These are phyloP conservation scores for Triplophysa tibetana DNA, from an alignment of 2,113 vertebrate genomes.

Conservation along the genomic window DNA sequence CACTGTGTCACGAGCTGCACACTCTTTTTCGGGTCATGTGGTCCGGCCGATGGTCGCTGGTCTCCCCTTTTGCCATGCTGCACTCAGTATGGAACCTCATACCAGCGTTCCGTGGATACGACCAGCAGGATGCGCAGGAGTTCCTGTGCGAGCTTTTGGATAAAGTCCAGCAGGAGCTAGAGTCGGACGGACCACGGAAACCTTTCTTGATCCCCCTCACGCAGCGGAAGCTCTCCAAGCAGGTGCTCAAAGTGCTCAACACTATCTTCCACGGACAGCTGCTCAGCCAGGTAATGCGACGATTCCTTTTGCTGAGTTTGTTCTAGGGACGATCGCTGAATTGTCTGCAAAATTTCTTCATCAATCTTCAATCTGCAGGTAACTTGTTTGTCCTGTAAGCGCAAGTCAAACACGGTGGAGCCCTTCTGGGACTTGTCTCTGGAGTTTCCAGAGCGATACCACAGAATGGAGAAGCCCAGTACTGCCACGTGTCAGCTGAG, in stretches of 20 bases:
- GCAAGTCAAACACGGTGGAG: conserved; percentile 97
- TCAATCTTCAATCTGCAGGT: conserved; percentile 72
- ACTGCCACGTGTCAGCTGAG: conserved; percentile 77
- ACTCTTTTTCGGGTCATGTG: conserved; percentile 99
- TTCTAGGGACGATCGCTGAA: too few relatives aligned
- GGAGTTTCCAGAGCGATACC: conserved; percentile 97
- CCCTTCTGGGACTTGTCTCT: conserved; percentile 98
- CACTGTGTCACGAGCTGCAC: conserved; percentile 96
- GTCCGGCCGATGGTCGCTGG: conserved; percentile 96
- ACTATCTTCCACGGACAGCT: conserved; percentile 99
- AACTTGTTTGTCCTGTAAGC: conserved; percentile 94
- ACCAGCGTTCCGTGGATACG: conserved; percentile 92
- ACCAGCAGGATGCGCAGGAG: conserved; percentile 98
- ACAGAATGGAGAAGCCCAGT: conserved; percentile 83
- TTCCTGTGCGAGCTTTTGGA: conserved; percentile 96
- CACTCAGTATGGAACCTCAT: conserved; percentile 99
- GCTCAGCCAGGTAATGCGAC: conserved; percentile 90
- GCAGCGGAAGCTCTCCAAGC: conserved; percentile 95
- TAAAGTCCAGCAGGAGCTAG: conserved; percentile 97
- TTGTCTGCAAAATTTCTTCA: too few relatives aligned
- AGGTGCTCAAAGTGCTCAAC: conserved; percentile 98
- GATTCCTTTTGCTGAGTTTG: too few relatives aligned
- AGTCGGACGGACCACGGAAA: conserved; percentile 85
- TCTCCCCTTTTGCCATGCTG: conserved; percentile 98
- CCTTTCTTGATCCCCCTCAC: conserved; percentile 96